Base-by-base conservation (phyloP, 92 coral and sea anemone genomes). In the Montipora capitata region DNA sequence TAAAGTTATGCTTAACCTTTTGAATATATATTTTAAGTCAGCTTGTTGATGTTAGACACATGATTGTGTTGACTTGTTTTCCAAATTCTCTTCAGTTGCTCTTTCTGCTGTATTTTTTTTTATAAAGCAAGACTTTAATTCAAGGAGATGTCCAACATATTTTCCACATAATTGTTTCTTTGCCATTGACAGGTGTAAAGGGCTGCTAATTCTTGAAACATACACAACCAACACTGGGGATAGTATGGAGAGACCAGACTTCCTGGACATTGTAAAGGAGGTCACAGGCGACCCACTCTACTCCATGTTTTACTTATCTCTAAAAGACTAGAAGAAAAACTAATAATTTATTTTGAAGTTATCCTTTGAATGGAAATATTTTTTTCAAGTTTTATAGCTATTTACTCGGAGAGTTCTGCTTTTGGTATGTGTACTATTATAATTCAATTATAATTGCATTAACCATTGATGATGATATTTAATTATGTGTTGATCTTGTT, bases 261-360 rank as follows among this genome's bases (percentile, higher is more conserved):
- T 97, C 74, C 79, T 97, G 68, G 90, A 78, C 63, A 94, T 95
- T 54, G 92, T 65, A 76, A 97, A 97, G 88, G 99, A 97, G 75
- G 94, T 97, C 18, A 97, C 99, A n/a, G 87, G 89, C 3, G 94
- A 97, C 61, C 94, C 95, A 2, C 93, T 78, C 0, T 97, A 90
- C 88, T 97, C 99, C 48, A 97, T 97, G 99, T 96, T 94, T 59
- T 81, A 94, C 79, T 85, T 97, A 43, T 89, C 98, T 10, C 79
- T 94, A 61, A 94, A 95, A 66, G 85, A 80, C 14, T 85, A 52
- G 65, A 35, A 52, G 42, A 45, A 39, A 40, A n/a, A 27, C 35
- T 27, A 27, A 27, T 27, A 27, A 27, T 27, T 27, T 27, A 27
- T n/a, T 1, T 40, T 4, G 41, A 41, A 3, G 18, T 10, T 7